A percentile compares a stretch with the other conserved stretches of the same genome.
Conservation (phyloP, 2,888 invertebrate genomes). For the Spatulosminthurus flaviceps region DNA sequence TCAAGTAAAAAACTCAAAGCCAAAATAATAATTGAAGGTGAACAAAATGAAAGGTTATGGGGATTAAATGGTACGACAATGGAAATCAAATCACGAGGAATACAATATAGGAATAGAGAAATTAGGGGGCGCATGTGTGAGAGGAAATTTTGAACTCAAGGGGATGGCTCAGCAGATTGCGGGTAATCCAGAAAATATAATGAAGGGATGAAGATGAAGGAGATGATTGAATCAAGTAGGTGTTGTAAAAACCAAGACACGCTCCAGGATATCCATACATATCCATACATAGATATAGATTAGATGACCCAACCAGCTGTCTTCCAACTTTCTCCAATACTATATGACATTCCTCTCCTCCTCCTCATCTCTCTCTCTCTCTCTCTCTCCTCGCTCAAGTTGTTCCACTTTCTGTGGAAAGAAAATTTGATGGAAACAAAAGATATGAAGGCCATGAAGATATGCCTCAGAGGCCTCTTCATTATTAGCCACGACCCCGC, state of each 20-base stretch:
- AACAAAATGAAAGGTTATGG: too few species aligned
- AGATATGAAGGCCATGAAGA: too few species aligned
- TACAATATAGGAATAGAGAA: not conserved
- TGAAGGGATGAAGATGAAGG: constrained; percentile 36
- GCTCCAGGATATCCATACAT: not conserved
- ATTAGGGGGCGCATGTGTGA: constrained; percentile 1
- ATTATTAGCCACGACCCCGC: too few species aligned
- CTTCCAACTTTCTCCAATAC: not conserved
- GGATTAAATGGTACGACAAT: too few species aligned
- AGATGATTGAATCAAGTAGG: constrained; percentile 27
- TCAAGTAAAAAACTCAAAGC: too few species aligned
- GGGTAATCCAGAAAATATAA: constrained; percentile 42
- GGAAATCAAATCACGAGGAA: too few species aligned
- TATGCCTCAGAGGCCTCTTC: too few species aligned
- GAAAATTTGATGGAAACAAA: too few species aligned
- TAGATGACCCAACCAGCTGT: not conserved
- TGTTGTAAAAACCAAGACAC: not conserved
- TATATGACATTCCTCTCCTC: not conserved
- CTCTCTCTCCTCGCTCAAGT: not conserved
- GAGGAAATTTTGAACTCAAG: constrained; percentile 20
- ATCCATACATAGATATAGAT: not conserved
- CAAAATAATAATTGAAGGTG: too few species aligned
- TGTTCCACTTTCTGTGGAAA: not conserved
- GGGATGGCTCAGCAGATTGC: constrained; percentile 38
- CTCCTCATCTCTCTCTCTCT: too few species aligned